phyloP scores from a whole-genome alignment of 2,797 vertebrate genomes.

The Amphiprion clarkii region DNA sequence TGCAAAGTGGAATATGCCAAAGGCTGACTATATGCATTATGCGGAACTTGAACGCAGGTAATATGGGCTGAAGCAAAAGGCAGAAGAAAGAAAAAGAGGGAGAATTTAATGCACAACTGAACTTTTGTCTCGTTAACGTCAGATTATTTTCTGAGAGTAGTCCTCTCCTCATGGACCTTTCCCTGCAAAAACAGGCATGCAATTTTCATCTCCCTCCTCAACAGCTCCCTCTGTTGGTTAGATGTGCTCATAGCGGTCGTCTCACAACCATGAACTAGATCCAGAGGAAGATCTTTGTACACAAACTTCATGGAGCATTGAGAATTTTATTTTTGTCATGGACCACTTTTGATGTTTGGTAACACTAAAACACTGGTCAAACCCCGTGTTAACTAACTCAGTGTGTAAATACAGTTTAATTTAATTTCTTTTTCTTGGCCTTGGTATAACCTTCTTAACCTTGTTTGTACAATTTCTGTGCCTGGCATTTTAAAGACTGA shows the following conservation, averaged over 20 bases:
- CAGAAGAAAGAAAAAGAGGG: not conserved
- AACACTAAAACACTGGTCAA: conserved; percentile 86
- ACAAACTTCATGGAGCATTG: conserved; percentile 37
- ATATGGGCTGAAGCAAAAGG: not conserved
- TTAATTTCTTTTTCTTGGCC: conserved; percentile 70
- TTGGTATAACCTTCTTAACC: conserved; percentile 62
- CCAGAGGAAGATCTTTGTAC: conserved; percentile 20
- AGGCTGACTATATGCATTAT: conserved; percentile 23
- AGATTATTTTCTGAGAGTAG: conserved; percentile 10
- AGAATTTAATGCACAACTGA: conserved; percentile 24
- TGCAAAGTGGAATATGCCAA: conserved; percentile 38
- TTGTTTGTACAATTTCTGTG: conserved; percentile 69
- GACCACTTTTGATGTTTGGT: conserved; percentile 62
- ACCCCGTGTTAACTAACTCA: conserved; percentile 66
- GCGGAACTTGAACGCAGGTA: conserved; percentile 7
- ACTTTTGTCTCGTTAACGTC: conserved; percentile 13
- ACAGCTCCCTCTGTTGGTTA: conserved; percentile 59
- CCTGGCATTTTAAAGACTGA: conserved; percentile 56
- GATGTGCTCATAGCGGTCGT: conserved; percentile 23
- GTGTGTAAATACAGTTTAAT: conserved; percentile 76
- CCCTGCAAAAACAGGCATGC: conserved; percentile 7
- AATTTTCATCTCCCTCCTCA: conserved; percentile 20
- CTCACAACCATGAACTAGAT: conserved; percentile 24
- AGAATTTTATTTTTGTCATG: conserved; percentile 29
- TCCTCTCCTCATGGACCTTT: conserved; percentile 15